A percentile compares a stretch with the other conserved stretches of the same genome.
Conservation (phyloP, 2,113 vertebrate species). For the Odocoileus virginianus region DNA sequence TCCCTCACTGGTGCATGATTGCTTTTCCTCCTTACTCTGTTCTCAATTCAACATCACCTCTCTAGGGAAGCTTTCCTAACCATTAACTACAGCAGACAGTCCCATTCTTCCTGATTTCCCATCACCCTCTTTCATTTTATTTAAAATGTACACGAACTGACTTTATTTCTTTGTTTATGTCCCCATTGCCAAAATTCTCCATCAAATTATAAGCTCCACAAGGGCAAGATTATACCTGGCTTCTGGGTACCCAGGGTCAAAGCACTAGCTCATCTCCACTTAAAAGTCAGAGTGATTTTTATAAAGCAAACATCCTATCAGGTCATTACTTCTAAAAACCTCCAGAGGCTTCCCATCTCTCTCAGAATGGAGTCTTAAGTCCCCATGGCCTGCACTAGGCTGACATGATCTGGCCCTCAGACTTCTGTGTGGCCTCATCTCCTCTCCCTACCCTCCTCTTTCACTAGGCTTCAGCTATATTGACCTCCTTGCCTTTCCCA, state of each 20-base stretch:
- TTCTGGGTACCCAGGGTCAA: background rate
- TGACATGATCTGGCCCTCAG: fast-evolving
- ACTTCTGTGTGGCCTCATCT: background rate
- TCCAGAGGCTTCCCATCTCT: background rate
- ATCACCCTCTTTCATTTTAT: background rate
- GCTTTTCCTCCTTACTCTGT: background rate
- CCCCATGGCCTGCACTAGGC: background rate
- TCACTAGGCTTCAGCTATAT: background rate
- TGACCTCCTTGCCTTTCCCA: background rate
- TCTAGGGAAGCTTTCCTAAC: background rate
- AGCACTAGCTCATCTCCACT: background rate
- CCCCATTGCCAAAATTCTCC: background rate
- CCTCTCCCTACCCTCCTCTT: background rate
- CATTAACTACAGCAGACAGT: background rate
- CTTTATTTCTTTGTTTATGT: background rate
- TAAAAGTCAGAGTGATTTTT: background rate
- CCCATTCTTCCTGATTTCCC: background rate
- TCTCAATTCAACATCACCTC: background rate
- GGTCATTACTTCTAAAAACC: background rate
- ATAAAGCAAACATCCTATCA: background rate
- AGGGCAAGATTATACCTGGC: background rate
- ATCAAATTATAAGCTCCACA: background rate
- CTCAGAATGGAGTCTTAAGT: background rate
- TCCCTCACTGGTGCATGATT: background rate
- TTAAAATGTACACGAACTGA: background rate